phyloP scores from a whole-genome alignment of 1,140 invertebrate species.

The Drosophila albomicans region DNA sequence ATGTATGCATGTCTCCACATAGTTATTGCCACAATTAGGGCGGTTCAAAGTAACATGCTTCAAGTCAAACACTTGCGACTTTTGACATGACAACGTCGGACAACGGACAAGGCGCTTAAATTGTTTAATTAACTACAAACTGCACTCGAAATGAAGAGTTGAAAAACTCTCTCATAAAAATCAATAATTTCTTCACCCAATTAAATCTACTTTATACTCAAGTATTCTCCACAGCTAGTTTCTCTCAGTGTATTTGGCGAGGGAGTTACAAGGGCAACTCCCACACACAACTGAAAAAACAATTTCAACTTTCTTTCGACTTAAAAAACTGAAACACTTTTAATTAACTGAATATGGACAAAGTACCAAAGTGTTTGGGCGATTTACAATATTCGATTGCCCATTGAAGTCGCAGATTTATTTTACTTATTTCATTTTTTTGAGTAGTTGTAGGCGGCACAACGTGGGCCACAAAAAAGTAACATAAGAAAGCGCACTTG shows the following conservation, averaged over 20 bases:
- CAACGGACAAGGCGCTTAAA: slow-evolving; percentile 48
- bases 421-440: slow-evolving; percentile 25
- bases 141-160: slow-evolving; percentile 21
- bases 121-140: slow-evolving; percentile 64
- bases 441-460: slow-evolving; percentile 10
- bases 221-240: not conserved
- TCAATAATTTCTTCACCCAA: not conserved
- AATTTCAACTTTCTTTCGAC: slow-evolving; percentile 67
- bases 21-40: slow-evolving; percentile 58
- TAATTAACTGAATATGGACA: slow-evolving; percentile 72
- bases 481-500: slow-evolving; percentile 70
- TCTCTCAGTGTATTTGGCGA: slow-evolving; percentile 31
- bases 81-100: slow-evolving; percentile 25
- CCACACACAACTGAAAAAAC: slow-evolving; percentile 9
- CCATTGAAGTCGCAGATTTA: slow-evolving; percentile 35
- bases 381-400: slow-evolving; percentile 28
- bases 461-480: slow-evolving; percentile 32
- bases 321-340: slow-evolving; percentile 51
- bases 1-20: slow-evolving; percentile 27
- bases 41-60: slow-evolving; percentile 75
- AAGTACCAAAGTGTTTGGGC: slow-evolving; percentile 30
- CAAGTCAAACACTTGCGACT: slow-evolving; percentile 73
- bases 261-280: slow-evolving; percentile 36
- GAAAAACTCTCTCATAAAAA: not conserved
- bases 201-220: not conserved